A percentile compares a stretch with the other conserved stretches of the same genome.
Conservation (phyloP, 2,888 invertebrate genomes). For the Saturnia japonica region DNA sequence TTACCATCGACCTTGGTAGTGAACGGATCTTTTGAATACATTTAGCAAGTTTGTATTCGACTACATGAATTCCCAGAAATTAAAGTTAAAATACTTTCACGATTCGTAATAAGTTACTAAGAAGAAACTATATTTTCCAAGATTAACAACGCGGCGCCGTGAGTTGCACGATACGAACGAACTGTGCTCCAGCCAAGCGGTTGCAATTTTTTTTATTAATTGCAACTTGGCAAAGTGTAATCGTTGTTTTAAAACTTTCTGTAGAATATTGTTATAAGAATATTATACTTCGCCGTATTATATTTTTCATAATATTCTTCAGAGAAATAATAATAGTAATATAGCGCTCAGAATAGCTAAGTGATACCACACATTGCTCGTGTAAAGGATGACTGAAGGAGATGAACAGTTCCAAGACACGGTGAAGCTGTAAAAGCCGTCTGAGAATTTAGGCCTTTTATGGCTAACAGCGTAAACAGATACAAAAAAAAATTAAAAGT, state of each 20-base stretch:
- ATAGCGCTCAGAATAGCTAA: too few relatives aligned
- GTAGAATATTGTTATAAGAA: neutral
- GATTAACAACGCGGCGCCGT: neutral
- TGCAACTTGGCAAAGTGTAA: neutral
- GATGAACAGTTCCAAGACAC: too few relatives aligned
- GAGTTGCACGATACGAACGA: neutral
- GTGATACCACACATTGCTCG: too few relatives aligned
- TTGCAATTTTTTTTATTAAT: slow-evolving; percentile 1
- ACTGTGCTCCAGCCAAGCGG: neutral
- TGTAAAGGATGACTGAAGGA: too few relatives aligned
- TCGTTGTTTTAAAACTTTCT: slow-evolving; percentile 10
- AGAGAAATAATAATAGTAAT: neutral
- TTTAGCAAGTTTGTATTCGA: too few relatives aligned
- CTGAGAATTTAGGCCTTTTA: too few relatives aligned
- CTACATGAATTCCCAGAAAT: too few relatives aligned
- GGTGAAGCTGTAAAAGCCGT: too few relatives aligned
- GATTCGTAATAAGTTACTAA: neutral
- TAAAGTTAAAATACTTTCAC: neutral
- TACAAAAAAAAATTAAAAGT: too few relatives aligned
- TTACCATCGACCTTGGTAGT: too few relatives aligned
- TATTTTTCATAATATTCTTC: neutral
- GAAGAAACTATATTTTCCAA: neutral
- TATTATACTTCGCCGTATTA: neutral
- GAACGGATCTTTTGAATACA: too few relatives aligned
- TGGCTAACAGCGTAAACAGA: too few relatives aligned